Evolutionary conservation across 2,888 invertebrate genomes (phyloP), one percentile per base, ranked within the genome.

Genomic region (Hirudinaria manillensis): DNA sequence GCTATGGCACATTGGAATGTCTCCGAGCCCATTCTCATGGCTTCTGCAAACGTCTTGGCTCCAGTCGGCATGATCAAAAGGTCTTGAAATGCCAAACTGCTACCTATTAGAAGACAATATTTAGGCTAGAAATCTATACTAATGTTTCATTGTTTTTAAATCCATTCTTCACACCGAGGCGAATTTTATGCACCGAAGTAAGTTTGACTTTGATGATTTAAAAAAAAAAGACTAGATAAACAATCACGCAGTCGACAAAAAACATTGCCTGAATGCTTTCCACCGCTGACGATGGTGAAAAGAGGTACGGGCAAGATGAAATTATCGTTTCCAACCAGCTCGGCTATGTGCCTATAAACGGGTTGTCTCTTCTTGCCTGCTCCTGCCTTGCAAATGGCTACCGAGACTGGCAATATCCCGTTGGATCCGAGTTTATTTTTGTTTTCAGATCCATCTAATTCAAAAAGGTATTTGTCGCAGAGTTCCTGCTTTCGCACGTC

Each of bases 1-100:
- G 87, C 87, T 86, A 95, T 96, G 86, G 94, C 90, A 84, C 97
- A 89, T 83, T 96, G 93, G 86, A 98, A 99, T 2, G 93, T 91
- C 87, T 99, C 98, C 53, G 92, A 90, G 72, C 98, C 98, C 91
- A 99, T 99, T 83, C 92, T 93, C 96, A 99, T 97, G 36, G 98
- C 98, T 85, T 99, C 96, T 61, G 91, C 91, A 87, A 99, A 99
- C 79, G 90, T 90, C n/a, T 89, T 83, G 21, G 98, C 98, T 77
- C 98, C 96, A 81, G 93, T 92, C 71, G 95, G 95, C 76, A 96
- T 87, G 83, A 96, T 93, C 95, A 96, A 95, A 87, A 97, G 96
- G 86, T 96, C 96, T 85, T 88, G 87, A 87, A 88, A 88, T 78
- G 87, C 87, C 65, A 88, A 83, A 86, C 96, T 97, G 65, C 55